Base-by-base conservation (phyloP, 1,140 invertebrate genomes). In the Plodia interpunctella region DNA sequence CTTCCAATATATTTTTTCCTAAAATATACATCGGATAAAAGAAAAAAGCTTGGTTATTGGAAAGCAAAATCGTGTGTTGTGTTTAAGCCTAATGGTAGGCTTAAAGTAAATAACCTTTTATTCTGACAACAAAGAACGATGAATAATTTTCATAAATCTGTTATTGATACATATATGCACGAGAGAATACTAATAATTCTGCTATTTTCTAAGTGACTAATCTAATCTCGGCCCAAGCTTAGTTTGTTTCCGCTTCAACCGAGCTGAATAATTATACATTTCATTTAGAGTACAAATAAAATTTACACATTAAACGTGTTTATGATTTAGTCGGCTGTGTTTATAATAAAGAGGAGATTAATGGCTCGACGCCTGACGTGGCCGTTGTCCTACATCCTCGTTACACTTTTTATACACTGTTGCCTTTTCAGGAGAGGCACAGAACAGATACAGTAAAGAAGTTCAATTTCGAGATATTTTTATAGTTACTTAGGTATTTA, bases 311-410 rank as follows among this genome's bases (percentile, higher is more conserved):
- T 78, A 78, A 80, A 74, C 65, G 71, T 80, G 82, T 85, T 87
- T 83, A 85, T 81, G 79, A 85, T 87, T 83, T 72, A 79, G 74
- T 74, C 75, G 55, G 72, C 70, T 72, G 72, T 87, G 78, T 86
- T 84, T 83, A 84, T 84, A 86, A 83, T 84, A 87, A 85, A 84
- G 71, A 68, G 56, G 63, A 80, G 76, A 86, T 85, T 84, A 84
- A 85, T 84, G 78, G 66, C 64, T 59, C 66, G 61, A 57, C 62
- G 61, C 61, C 70, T 65, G 66, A 68, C 67, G 65, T 70, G 68
- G 66, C 57, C 50, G 53, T 65, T 70, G 70, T 74, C 73, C 75
- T 65, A 83, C 73, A 78, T 77, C 70, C 72, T 78, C 75, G 73
- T 78, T 78, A 77, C 60, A 73, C 70, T 82, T 82, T 80, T 80